Conservation (phyloP, 2,888 invertebrate genomes). For the Tolmerus cingulatus region DNA sequence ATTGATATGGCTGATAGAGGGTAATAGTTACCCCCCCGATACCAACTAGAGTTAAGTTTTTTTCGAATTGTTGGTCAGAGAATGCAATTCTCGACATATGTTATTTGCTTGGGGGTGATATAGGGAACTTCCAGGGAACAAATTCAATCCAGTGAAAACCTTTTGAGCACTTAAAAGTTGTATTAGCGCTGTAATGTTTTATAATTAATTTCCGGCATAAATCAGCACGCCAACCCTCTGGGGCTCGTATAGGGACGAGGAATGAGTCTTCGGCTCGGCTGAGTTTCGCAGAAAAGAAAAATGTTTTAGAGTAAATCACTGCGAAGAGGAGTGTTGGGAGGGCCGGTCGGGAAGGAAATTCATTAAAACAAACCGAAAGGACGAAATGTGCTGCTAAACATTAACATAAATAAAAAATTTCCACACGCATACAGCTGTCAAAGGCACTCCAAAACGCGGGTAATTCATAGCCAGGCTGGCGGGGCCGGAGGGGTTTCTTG, state of each 20-base stretch:
- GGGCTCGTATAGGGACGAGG: not conserved
- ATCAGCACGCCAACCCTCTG: not conserved
- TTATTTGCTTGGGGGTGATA: not conserved
- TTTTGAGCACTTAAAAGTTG: not conserved
- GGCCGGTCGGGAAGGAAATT: not conserved
- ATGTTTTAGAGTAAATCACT: slow-evolving; percentile 27
- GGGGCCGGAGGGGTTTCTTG: not conserved
- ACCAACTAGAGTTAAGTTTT: too few relatives aligned
- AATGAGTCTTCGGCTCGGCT: not conserved
- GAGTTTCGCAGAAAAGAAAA: slow-evolving; percentile 8
- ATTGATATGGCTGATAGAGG: too few relatives aligned
- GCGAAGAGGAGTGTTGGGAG: not conserved
- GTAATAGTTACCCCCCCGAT: too few relatives aligned
- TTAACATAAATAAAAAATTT: slow-evolving; percentile 42
- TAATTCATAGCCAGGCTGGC: not conserved
- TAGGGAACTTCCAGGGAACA: not conserved
- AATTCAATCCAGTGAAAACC: not conserved
- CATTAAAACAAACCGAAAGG: slow-evolving; percentile 35
- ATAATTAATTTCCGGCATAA: slow-evolving; percentile 28
- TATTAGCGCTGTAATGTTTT: slow-evolving; percentile 10
- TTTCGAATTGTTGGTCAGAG: too few relatives aligned
- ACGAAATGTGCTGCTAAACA: slow-evolving; percentile 39
- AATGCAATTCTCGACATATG: not conserved
- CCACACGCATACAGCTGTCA: slow-evolving; percentile 40
- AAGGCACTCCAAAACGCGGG: slow-evolving; percentile 23